Evolutionary conservation across 2,888 invertebrate genomes (phyloP).

Genomic region (Oscheius sp.): DNA sequence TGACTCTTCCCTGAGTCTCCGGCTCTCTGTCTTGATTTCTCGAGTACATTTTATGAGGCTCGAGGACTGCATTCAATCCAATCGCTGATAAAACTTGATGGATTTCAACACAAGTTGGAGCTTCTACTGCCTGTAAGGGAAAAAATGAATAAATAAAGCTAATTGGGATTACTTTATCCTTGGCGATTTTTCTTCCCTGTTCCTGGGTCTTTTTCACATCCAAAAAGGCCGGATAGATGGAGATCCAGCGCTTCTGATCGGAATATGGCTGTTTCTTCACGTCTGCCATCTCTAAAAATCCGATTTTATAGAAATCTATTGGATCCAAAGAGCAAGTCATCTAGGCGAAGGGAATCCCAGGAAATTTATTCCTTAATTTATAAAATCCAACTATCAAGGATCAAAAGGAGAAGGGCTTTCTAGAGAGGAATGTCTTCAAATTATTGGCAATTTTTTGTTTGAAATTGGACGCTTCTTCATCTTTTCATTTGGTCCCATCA

Average conservation of each 20-base stretch:
- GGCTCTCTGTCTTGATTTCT: slow-evolving; percentile 88
- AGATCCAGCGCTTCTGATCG: slow-evolving; percentile 79
- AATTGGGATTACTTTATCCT: no score
- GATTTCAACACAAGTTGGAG: slow-evolving; percentile 93
- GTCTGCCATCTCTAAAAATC: slow-evolving; percentile 21
- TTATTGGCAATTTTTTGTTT: no score
- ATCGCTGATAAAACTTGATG: slow-evolving; percentile 85
- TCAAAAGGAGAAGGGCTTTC: no score
- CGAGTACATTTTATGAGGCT: slow-evolving; percentile 83
- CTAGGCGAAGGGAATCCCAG: no score
- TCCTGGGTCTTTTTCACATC: slow-evolving; percentile 90
- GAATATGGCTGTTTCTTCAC: slow-evolving; percentile 37
- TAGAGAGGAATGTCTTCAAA: no score
- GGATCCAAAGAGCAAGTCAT: no score
- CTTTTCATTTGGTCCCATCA: no score
- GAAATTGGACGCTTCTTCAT: no score
- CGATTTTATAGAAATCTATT: no score
- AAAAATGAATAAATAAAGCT: no score
- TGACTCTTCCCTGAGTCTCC: slow-evolving; percentile 84
- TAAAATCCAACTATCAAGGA: no score
- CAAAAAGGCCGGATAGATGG: slow-evolving; percentile 93
- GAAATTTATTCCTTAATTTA: no score
- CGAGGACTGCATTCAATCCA: slow-evolving; percentile 85
- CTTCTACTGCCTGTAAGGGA: slow-evolving; percentile 93
- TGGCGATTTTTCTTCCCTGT: slow-evolving; percentile 79